Evolutionary conservation across 2,797 vertebrate species (phyloP).

Genomic region (Euphonia xanthogaster): DNA sequence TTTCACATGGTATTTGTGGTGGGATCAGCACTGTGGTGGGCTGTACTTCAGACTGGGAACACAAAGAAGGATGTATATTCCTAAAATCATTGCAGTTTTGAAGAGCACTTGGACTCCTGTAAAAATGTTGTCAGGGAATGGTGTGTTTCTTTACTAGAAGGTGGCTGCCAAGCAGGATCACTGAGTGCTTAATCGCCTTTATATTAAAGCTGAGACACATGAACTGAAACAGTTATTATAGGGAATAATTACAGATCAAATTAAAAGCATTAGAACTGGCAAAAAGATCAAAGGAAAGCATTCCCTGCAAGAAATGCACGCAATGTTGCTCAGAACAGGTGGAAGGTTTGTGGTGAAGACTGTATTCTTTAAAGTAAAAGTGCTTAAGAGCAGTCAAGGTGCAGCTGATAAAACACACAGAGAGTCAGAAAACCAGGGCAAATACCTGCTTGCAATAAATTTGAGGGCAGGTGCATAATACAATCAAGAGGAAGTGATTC

Average conservation of each 20-base stretch:
- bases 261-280: constrained; percentile 52
- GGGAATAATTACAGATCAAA: constrained; percentile 54
- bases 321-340: not conserved
- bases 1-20: not conserved
- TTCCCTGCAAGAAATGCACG: constrained; percentile 12
- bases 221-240: constrained; percentile 43
- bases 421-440: not conserved
- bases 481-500: not conserved
- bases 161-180: constrained; percentile 38
- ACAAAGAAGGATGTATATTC: not conserved
- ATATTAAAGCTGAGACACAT: constrained; percentile 34
- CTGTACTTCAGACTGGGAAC: not conserved
- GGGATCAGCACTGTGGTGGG: not conserved
- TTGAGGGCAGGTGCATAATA: not conserved
- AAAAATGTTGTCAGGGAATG: not conserved
- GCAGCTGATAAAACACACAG: not conserved
- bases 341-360: not conserved
- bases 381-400: not conserved
- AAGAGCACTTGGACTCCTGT: not conserved
- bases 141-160: not conserved
- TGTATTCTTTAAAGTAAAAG: not conserved
- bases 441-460: not conserved
- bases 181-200: constrained; percentile 21
- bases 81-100: not conserved
- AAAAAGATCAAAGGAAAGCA: constrained; percentile 53